Conservation (phyloP, 2,113 vertebrate species). For the Epinephelus fuscoguttatus region DNA sequence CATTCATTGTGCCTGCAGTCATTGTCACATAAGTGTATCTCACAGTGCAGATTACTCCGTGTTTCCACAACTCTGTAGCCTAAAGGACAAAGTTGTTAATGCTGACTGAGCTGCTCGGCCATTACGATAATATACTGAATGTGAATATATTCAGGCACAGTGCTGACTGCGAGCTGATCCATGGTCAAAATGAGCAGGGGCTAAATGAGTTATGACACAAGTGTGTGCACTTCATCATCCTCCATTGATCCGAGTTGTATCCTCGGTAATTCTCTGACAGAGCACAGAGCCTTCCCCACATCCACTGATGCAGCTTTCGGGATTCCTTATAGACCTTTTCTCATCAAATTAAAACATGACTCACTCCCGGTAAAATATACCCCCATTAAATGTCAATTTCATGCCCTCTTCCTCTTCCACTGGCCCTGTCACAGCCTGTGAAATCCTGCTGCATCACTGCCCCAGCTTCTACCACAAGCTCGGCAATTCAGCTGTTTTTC, state of each 20-base stretch:
- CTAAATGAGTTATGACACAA: conserved; percentile 69
- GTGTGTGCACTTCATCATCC: conserved; percentile 64
- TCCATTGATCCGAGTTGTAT: conserved; percentile 65
- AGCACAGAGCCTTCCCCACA: conserved; percentile 6
- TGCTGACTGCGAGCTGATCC: conserved; percentile 47
- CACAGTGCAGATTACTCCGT: conserved; percentile 15
- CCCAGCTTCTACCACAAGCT: conserved; percentile 75
- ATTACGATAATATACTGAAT: conserved; percentile 41
- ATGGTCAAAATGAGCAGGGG: conserved; percentile 32
- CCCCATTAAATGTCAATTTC: conserved; percentile 70
- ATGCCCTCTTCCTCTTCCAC: conserved; percentile 62
- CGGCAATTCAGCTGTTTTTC: conserved; percentile 72
- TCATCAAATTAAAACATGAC: conserved; percentile 55
- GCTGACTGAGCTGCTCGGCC: conserved; percentile 56
- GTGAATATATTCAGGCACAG: conserved; percentile 32
- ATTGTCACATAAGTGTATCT: conserved; percentile 30
- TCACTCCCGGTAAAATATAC: conserved; percentile 47
- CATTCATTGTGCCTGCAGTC: conserved; percentile 28
- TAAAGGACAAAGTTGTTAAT: conserved; percentile 65
- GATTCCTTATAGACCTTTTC: conserved; percentile 17
- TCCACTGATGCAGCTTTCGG: conserved; percentile 44
- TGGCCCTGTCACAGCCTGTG: conserved; percentile 69
- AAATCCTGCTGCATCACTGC: conserved; percentile 90
- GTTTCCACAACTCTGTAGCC: conserved; percentile 50
- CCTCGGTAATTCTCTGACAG: conserved; percentile 39